Evolutionary conservation across 1,140 invertebrate species (phyloP), one percentile per base, ranked within the genome.

Genomic region (Camponotus vicinus): DNA sequence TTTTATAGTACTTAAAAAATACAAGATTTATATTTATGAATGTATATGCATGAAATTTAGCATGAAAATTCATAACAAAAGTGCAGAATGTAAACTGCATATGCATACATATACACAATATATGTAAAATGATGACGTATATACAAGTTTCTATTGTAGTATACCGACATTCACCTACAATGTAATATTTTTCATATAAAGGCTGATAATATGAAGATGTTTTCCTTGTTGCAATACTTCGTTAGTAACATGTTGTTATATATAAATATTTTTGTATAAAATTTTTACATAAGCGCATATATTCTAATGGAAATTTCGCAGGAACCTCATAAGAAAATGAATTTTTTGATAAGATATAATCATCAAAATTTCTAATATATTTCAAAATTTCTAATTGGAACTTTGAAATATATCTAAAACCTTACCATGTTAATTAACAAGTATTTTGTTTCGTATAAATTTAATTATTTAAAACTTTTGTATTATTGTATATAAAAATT

Each of bases 1-100:
- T 73, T 83, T 73, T 83, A n/a, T n/a, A n/a, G n/a, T n/a, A 83
- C 67, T 83, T 83, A 83, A 83, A 83, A 83, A 83, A 73, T 83
- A 83, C 61, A 69, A 83, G 79, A 83, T 83, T 83, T 83, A 59
- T 83, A 83, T 83, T 83, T 83, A 83, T 83, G 69, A 83, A 83
- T 83, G 69, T 73, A 83, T 83, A 83, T 83, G 67, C 79, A 83
- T 73, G 69, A 83, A 83, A 83, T 83, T 83, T 83, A 70, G 79
- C 79, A 83, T 83, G 40, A 83, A 83, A 75, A 83, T 83, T 83
- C 79, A 83, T 83, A 69, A 73, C 69, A 63, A 83, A 83, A 59
- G 69, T 55, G 40, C 37, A 34, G 42, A 37, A 83, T 69, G 79
- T 83, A 69, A 83, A 70, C 40, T 73, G 55, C 79, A 73, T 83